phyloP scores from a whole-genome alignment of 2,888 invertebrate species.

The Sesia bembeciformis region DNA sequence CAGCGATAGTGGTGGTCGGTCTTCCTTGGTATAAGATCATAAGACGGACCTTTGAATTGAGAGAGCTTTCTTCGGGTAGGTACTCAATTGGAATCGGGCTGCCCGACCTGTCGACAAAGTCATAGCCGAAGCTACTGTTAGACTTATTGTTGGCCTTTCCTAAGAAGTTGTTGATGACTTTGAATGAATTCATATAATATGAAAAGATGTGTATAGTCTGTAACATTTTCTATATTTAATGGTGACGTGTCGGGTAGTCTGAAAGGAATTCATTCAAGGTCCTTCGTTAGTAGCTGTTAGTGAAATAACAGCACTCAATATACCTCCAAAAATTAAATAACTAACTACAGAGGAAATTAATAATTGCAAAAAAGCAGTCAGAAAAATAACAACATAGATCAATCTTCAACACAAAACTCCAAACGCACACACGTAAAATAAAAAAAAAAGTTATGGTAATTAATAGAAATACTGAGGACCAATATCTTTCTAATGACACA shows the following conservation, averaged over 20 bases:
- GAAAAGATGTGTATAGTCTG: background rate
- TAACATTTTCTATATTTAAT: background rate
- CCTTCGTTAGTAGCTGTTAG: slow-evolving; percentile 71
- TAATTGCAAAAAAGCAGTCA: too few relatives aligned
- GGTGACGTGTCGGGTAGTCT: too few relatives aligned
- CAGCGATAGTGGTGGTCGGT: slow-evolving; percentile 94
- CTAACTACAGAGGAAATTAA: too few relatives aligned
- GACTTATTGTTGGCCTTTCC: slow-evolving; percentile 33
- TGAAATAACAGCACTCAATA: slow-evolving; percentile 66
- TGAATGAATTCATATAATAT: slow-evolving; percentile 39
- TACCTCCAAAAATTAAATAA: slow-evolving; percentile 8
- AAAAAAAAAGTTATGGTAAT: background rate
- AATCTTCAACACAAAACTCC: too few relatives aligned
- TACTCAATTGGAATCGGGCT: slow-evolving; percentile 95
- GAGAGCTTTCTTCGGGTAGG: slow-evolving; percentile 90
- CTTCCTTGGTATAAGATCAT: slow-evolving; percentile 91
- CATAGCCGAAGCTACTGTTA: slow-evolving; percentile 64
- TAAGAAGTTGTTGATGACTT: slow-evolving; percentile 29
- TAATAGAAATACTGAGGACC: too few relatives aligned
- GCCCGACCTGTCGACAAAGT: slow-evolving; percentile 82
- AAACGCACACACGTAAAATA: background rate
- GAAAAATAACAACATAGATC: too few relatives aligned
- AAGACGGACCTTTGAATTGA: slow-evolving; percentile 90
- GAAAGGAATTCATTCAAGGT: slow-evolving; percentile 52
- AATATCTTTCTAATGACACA: too few relatives aligned